Evolutionary conservation across 1,140 invertebrate species (phyloP).

Genomic region (Caenorhabditis inopinata): DNA sequence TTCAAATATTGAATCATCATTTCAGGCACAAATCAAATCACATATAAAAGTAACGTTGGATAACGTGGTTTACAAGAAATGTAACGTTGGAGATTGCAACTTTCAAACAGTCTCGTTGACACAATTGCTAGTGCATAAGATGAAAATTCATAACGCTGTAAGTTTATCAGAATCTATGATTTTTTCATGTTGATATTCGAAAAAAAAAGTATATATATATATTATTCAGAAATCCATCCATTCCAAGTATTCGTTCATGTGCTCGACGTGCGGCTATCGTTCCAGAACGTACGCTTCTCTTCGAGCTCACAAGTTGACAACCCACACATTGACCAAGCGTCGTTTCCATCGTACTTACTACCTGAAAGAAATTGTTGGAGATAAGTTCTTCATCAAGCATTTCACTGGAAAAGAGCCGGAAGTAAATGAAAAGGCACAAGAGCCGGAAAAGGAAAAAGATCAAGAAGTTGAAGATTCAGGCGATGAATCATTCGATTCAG

Average conservation of each 20-base stretch:
- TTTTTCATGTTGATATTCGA: too few relatives aligned
- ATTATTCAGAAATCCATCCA: neutral
- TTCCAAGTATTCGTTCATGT: neutral
- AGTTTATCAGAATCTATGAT: too few relatives aligned
- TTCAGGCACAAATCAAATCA: neutral
- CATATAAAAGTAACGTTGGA: neutral
- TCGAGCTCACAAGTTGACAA: neutral
- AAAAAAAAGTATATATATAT: too few relatives aligned
- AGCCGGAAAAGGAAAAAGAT: neutral
- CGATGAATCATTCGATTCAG: conserved; percentile 2
- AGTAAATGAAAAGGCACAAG: neutral
- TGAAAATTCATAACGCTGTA: neutral
- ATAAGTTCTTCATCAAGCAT: neutral
- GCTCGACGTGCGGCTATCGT: neutral
- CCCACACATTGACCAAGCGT: neutral
- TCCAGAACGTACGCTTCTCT: neutral
- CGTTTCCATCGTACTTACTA: neutral
- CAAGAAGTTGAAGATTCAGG: neutral
- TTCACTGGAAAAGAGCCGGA: neutral
- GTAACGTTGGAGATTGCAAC: neutral
- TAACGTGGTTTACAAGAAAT: neutral
- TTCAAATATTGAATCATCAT: too few relatives aligned
- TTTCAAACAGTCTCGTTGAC: neutral
- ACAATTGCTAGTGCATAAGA: neutral
- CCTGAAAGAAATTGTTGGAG: neutral